A percentile compares a stretch with the other conserved stretches of the same genome.
Evolutionary conservation across 2,113 vertebrate species (phyloP).

Genomic region (Pterophyllum scalare): DNA sequence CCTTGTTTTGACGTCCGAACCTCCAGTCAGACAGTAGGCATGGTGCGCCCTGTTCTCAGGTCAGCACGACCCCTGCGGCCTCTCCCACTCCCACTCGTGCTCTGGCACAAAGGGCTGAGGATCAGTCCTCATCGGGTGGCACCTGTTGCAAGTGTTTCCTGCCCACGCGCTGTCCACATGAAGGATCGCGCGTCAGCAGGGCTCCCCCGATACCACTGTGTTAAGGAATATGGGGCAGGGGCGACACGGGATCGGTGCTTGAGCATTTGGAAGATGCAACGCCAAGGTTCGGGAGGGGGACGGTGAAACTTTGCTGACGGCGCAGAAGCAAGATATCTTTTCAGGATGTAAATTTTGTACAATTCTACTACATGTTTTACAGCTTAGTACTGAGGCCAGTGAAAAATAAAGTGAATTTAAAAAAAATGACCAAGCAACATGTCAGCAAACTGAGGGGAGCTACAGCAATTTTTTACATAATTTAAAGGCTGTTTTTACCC

Average conservation of each 20-base stretch:
- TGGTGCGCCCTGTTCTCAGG: conserved; percentile 56
- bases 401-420: not conserved
- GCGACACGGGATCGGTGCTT: conserved; percentile 27
- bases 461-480: not conserved
- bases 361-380: not conserved
- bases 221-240: conserved; percentile 57
- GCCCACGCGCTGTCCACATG: conserved; percentile 82
- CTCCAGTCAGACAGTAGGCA: conserved; percentile 62
- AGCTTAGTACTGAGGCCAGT: not conserved
- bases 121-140: conserved; percentile 69
- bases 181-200: conserved; percentile 75
- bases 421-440: not conserved
- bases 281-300: conserved; percentile 20
- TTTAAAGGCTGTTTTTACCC: not conserved
- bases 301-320: conserved; percentile 62
- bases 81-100: conserved; percentile 82
- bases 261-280: conserved; percentile 64
- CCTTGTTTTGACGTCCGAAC: conserved; percentile 51
- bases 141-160: conserved; percentile 76
- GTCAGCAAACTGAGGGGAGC: not conserved
- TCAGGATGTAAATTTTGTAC: not conserved
- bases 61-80: conserved; percentile 76
- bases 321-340: conserved; percentile 41
- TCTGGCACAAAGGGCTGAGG: conserved; percentile 75
- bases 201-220: conserved; percentile 52